A percentile compares a stretch with the other conserved stretches of the same genome.
These are phyloP conservation scores for Leucosticte australis DNA, from an alignment of 2,113 vertebrate species.

Conservation along the genomic window DNA sequence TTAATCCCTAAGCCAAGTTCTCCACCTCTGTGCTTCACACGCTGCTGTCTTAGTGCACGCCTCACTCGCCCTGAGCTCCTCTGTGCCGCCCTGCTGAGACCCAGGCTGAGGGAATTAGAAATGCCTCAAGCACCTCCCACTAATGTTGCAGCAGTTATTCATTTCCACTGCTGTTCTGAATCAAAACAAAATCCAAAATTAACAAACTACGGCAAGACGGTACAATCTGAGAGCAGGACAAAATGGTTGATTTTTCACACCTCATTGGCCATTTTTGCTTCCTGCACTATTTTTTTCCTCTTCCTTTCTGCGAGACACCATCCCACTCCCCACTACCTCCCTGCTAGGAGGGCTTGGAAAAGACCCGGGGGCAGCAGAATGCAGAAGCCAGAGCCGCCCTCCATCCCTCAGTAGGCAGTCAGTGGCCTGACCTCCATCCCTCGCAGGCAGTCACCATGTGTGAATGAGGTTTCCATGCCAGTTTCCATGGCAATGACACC, in stretches of 20 bases:
- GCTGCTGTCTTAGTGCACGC: fast-evolving
- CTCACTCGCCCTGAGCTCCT: neutral
- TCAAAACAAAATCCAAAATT: neutral
- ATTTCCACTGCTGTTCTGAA: neutral
- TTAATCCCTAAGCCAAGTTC: neutral
- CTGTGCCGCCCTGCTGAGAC: fast-evolving
- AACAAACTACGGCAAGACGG: neutral
- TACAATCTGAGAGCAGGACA: neutral
- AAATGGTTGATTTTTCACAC: neutral
- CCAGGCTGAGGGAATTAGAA: neutral
- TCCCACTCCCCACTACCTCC: neutral
- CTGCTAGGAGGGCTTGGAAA: neutral
- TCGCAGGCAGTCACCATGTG: neutral
- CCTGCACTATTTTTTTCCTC: neutral
- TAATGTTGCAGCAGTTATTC: neutral
- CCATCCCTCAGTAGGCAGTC: neutral
- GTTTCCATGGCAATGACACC: constrained; percentile 66
- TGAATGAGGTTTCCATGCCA: constrained; percentile 36
- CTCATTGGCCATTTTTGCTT: neutral
- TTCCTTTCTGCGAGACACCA: neutral
- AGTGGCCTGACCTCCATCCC: neutral
- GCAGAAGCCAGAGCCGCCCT: constrained; percentile 25
- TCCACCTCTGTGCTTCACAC: neutral
- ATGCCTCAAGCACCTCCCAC: neutral
- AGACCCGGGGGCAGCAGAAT: neutral